Evolutionary conservation across 2,888 invertebrate species (phyloP), one percentile per base, ranked within the genome.

Genomic region (Biston betularia): DNA sequence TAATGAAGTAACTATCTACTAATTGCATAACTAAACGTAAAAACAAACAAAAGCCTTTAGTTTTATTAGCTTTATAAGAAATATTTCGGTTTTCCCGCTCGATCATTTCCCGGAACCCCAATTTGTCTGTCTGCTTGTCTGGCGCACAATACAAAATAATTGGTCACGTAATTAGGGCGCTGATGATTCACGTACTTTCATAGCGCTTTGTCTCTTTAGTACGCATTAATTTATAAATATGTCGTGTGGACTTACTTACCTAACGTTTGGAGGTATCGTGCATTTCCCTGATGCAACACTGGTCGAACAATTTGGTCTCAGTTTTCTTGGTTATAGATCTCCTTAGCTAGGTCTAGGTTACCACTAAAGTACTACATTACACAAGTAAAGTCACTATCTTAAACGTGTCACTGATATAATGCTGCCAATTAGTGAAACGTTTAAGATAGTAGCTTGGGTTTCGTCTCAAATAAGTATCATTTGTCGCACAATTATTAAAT

Each of bases 91-190:
- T 63, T 63, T 55, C 55, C 54, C 10, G 8, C 5, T 14, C 34
- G 10, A 35, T 58, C 14, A 54, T 56, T 34, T 62, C 50, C 50
- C 35, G 68, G 72, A 74, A 75, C 78, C 75, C 76, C 68, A 72
- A 75, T 74, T 72, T 75, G 79, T 79, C 76, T 78, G 78, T 80
- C 77, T 70, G 77, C 68, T 53, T 69, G 79, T 80, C 75, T 78
- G 80, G 67, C 63, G 75, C 71, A 75, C 77, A 78, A 75, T 77
- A 78, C 78, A 70, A 68, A 67, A 71, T 75, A 75, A 84, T 81
- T 82, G 80, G 78, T 73, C 58, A 54, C 70, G 76, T 79, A 84
- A 84, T 86, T 82, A 84, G 78, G 77, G 3, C 65, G 75, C 69
- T 69, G 58, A 71, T 85, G 84, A 85, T 66, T 85, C 84, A 85